Conservation (phyloP, 2,888 invertebrate genomes). For the Limenitis camilla region DNA sequence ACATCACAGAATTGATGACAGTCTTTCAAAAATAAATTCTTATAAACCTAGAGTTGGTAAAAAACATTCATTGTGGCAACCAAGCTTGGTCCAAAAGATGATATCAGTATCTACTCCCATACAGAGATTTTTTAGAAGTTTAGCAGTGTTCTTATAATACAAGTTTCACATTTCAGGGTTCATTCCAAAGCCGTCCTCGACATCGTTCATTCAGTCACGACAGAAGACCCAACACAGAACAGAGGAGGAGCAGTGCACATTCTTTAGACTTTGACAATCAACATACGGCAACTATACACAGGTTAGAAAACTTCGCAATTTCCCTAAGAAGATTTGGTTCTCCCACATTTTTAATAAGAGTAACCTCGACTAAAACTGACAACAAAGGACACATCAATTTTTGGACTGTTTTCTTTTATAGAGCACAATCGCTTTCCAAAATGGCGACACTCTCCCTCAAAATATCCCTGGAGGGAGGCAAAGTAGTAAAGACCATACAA, state of each 20-base stretch:
- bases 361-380: too few relatives aligned
- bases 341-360: too few relatives aligned
- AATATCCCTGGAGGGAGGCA: conserved; percentile 89
- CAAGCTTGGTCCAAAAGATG: too few relatives aligned
- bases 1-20: too few relatives aligned
- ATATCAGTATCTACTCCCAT: conserved; percentile 30
- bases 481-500: conserved; percentile 97
- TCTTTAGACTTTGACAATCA: conserved; percentile 41
- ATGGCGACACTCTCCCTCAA: conserved; percentile 87
- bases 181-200: conserved; percentile 42
- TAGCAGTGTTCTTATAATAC: neutral
- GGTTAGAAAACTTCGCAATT: conserved; percentile 30
- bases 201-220: conserved; percentile 56
- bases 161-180: conserved; percentile 32
- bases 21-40: too few relatives aligned
- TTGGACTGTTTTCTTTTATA: too few relatives aligned
- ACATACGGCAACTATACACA: conserved; percentile 50
- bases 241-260: conserved; percentile 43
- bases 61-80: too few relatives aligned
- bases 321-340: too few relatives aligned
- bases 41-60: too few relatives aligned
- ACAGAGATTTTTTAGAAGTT: too few relatives aligned
- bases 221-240: conserved; percentile 28
- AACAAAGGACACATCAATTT: too few relatives aligned
- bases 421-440: conserved; percentile 56